These are phyloP conservation scores for Epistrophe eligans DNA, from an alignment of 2,888 invertebrate genomes.

Conservation along the genomic window DNA sequence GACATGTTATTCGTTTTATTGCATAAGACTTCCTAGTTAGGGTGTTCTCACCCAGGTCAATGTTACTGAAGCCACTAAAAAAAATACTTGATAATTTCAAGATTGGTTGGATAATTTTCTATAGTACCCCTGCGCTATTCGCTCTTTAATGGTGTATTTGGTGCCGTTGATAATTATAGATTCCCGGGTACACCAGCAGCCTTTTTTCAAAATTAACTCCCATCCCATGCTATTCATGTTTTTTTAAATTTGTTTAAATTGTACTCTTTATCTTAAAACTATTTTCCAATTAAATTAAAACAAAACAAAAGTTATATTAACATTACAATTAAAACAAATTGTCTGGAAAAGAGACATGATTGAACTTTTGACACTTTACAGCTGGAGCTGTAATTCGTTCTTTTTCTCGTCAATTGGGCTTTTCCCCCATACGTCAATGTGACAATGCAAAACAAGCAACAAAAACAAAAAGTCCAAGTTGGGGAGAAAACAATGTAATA, in stretches of 20 bases:
- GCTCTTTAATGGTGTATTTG: constrained; percentile 88
- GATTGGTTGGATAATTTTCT: not conserved
- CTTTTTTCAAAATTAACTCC: constrained; percentile 89
- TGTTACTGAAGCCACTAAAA: constrained; percentile 91
- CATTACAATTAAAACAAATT: constrained; percentile 53
- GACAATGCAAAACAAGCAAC: no score
- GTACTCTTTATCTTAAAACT: constrained; percentile 46
- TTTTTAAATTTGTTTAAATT: constrained; percentile 16
- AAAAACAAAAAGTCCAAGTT: no score
- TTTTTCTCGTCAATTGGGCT: not conserved
- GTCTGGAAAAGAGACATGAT: constrained; percentile 6
- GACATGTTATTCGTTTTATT: constrained; percentile 92
- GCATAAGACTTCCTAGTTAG: constrained; percentile 88
- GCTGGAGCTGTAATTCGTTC: constrained; percentile 30
- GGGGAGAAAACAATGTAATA: no score
- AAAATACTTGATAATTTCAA: not conserved
- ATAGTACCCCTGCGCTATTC: constrained; percentile 89
- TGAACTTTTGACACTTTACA: constrained; percentile 64
- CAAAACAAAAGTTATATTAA: constrained; percentile 51
- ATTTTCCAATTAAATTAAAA: constrained; percentile 59
- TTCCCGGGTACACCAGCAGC: constrained; percentile 91
- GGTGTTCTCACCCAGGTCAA: constrained; percentile 90
- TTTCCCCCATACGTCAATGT: no score
- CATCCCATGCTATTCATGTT: constrained; percentile 89
- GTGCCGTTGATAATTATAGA: constrained; percentile 88